Base-by-base conservation (phyloP, 2,888 invertebrate species). In the Antheraea yamamai region DNA sequence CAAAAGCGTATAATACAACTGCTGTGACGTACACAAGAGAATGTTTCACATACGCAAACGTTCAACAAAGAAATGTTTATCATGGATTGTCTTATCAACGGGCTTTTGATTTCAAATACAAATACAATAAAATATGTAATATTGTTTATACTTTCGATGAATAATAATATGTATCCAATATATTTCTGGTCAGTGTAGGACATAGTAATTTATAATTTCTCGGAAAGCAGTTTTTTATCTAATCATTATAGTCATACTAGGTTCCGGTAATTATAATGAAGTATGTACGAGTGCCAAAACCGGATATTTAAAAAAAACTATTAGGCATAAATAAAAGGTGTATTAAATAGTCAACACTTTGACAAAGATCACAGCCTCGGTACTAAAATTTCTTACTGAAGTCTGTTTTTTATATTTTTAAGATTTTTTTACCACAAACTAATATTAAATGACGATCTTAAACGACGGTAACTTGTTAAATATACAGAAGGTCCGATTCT, bases 81-180 rank as follows among this genome's bases (percentile, higher is more conserved):
- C 84, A 85, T 80, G 80, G 78, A 83, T 81, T 88, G 85, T 88
- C 88, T 83, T 88, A 84, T 81, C 82, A 86, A 87, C 80, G 83
- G 76, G 68, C 71, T 74, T 72, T 39, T 39, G 70, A 55, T 76
- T 80, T 74, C 76, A 81, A 78, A 81, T 78, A 81, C 81, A 81
- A 74, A 58, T 75, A 81, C 76, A 81, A 58, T 81, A 78, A 77
- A n/a, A n/a, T n/a, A 20, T 75, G 47, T 72, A 26, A n/a, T 70
- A 61, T 64, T 72, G 70, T 76, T 73, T 35, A 72, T 39, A 39
- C 4, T 70, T 70, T 70, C n/a, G 7, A 30, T 30, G 26, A 16
- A 66, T 14, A 26, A 66, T 16, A 26, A 16, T 66, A 30, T 30
- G 16, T 16, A 64, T 64, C 14, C 26, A 64, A 64, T 16, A 64